phyloP scores from a whole-genome alignment of 2,113 vertebrate species.

The Bujurquina vittata region DNA sequence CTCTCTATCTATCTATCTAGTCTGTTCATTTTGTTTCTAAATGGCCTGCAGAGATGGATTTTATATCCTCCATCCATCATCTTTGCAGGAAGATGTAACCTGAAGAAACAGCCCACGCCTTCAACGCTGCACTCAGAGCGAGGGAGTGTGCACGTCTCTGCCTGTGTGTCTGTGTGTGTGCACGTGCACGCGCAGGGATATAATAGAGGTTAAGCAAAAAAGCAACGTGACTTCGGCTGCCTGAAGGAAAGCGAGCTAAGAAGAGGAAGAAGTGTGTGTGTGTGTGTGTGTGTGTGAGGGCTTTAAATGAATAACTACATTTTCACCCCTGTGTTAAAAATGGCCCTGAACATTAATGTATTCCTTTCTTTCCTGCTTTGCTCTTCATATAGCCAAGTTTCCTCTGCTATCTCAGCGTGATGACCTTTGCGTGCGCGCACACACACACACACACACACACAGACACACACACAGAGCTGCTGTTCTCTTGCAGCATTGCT shows the following conservation, averaged over 20 bases:
- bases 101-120: constrained; percentile 58
- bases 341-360: constrained; percentile 34
- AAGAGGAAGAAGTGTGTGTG: background rate
- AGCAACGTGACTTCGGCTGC: constrained; percentile 48
- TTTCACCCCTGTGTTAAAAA: constrained; percentile 25
- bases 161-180: background rate
- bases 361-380: background rate
- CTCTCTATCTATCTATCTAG: background rate
- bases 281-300: background rate
- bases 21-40: constrained; percentile 33
- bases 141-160: background rate
- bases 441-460: background rate
- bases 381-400: background rate
- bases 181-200: background rate
- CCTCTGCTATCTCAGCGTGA: background rate
- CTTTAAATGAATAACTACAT: constrained; percentile 26
- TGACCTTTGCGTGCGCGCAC: background rate
- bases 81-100: constrained; percentile 61
- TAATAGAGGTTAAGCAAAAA: constrained; percentile 70
- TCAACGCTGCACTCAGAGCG: constrained; percentile 15
- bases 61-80: constrained; percentile 71
- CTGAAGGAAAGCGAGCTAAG: constrained; percentile 30
- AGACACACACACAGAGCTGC: background rate
- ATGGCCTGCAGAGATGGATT: constrained; percentile 53
- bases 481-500: background rate